Evolutionary conservation across 1,140 invertebrate species (phyloP).

Genomic region (Pantala flavescens): DNA sequence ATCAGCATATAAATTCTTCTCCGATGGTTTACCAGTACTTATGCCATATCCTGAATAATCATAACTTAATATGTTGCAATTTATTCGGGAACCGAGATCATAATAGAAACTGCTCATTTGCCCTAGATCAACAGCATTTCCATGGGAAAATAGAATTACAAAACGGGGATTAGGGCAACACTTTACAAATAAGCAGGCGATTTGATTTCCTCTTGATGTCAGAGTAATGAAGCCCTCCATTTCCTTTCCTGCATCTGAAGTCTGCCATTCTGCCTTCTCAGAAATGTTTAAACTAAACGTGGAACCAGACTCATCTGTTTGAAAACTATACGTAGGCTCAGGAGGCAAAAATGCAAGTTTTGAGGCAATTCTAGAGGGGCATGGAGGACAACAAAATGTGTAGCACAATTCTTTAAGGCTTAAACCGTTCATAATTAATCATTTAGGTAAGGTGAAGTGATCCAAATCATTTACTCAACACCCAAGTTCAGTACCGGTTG

Average conservation of each 20-base stretch:
- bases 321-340: constrained; percentile 50
- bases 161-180: constrained; percentile 44
- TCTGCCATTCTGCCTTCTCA: constrained; percentile 55
- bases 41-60: constrained; percentile 53
- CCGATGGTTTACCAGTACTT: constrained; percentile 48
- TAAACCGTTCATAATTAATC: constrained; percentile 30
- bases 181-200: constrained; percentile 55
- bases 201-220: constrained; percentile 44
- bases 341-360: constrained; percentile 64
- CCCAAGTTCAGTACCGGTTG: too few relatives aligned
- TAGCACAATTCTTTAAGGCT: constrained; percentile 51
- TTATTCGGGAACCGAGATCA: constrained; percentile 49
- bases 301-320: constrained; percentile 25
- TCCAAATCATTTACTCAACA: too few relatives aligned
- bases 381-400: constrained; percentile 62
- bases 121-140: constrained; percentile 50
- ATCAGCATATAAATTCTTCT: constrained; percentile 60
- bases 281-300: constrained; percentile 38
- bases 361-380: constrained; percentile 53
- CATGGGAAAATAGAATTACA: constrained; percentile 58
- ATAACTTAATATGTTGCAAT: constrained; percentile 58
- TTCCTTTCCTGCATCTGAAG: constrained; percentile 48
- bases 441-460: too few relatives aligned
- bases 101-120: constrained; percentile 58
- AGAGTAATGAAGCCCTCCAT: constrained; percentile 44